phyloP scores from a whole-genome alignment of 2,797 vertebrate genomes.

The Rhinatrema bivittatum region DNA sequence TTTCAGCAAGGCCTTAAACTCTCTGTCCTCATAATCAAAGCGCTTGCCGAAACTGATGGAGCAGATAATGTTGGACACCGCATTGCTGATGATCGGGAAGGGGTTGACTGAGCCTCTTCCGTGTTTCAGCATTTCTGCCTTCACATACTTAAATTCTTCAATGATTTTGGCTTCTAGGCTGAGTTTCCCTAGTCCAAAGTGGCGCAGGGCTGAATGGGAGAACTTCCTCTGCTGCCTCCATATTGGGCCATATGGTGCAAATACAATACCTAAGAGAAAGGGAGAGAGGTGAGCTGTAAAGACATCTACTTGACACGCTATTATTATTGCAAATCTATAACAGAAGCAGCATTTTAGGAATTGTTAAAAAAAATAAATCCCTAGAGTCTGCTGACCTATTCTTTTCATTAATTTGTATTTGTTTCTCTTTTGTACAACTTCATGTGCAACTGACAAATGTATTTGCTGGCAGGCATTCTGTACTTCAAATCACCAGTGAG shows the following conservation, averaged over 20 bases:
- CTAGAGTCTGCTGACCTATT: too few relatives aligned
- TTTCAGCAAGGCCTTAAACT: conserved; percentile 71
- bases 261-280: conserved; percentile 84
- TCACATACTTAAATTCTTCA: conserved; percentile 70
- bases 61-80: conserved; percentile 90
- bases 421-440: too few relatives aligned
- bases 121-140: conserved; percentile 67
- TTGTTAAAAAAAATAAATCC: too few relatives aligned
- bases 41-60: conserved; percentile 79
- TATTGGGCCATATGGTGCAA: conserved; percentile 80
- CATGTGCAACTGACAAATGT: too few relatives aligned
- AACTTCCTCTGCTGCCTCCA: conserved; percentile 90
- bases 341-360: too few relatives aligned
- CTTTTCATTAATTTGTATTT: too few relatives aligned
- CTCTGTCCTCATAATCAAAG: conserved; percentile 72
- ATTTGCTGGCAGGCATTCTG: too few relatives aligned
- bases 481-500: too few relatives aligned
- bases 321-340: too few relatives aligned
- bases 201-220: conserved; percentile 78
- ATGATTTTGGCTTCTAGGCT: conserved; percentile 84
- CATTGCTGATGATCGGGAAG: conserved; percentile 65
- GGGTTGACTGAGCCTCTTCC: conserved; percentile 55
- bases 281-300: too few relatives aligned
- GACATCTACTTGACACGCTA: too few relatives aligned
- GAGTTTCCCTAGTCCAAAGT: conserved; percentile 82